Percentiles rank a stretch among this genome's conserved stretches.
Conservation (phyloP, 1,140 invertebrate species). For the Helicoverpa armigera region DNA sequence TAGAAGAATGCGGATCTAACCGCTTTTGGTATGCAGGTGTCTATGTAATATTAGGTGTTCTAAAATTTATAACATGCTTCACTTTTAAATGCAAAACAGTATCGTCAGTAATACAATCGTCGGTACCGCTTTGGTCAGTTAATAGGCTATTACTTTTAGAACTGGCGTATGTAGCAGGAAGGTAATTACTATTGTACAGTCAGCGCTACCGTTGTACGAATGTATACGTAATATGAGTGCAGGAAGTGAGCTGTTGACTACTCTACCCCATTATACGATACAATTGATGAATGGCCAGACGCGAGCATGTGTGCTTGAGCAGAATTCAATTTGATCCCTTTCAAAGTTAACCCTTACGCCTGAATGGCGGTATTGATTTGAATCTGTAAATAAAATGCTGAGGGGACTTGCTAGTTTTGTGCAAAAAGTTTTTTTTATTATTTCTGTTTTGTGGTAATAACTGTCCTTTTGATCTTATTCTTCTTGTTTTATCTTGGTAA, state of each 20-base stretch:
- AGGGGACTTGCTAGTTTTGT: neutral
- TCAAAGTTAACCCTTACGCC: slow-evolving; percentile 75
- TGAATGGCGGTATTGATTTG: slow-evolving; percentile 77
- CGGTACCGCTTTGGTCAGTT: neutral
- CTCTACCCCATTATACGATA: slow-evolving; percentile 75
- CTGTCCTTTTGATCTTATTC: neutral
- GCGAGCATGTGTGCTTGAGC: slow-evolving; percentile 78
- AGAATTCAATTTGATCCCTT: slow-evolving; percentile 82
- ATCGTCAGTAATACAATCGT: neutral
- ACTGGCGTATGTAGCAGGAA: slow-evolving; percentile 56
- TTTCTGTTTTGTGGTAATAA: neutral
- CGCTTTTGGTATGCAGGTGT: too few species aligned
- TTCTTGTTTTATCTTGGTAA: neutral
- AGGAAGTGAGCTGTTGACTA: slow-evolving; percentile 77
- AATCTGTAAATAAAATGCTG: slow-evolving; percentile 74
- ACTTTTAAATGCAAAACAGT: neutral
- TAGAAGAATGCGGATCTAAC: neutral
- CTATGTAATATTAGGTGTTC: too few species aligned
- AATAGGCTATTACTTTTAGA: neutral
- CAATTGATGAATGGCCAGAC: slow-evolving; percentile 79
- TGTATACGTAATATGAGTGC: slow-evolving; percentile 51
- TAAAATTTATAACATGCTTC: too few species aligned
- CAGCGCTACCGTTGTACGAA: slow-evolving; percentile 49
- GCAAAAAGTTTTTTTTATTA: neutral
- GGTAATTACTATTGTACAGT: slow-evolving; percentile 60